Percentiles rank a stretch among this genome's conserved stretches.
Evolutionary conservation across 2,888 invertebrate genomes (phyloP).

Genomic region (Mechanitis messenoides): DNA sequence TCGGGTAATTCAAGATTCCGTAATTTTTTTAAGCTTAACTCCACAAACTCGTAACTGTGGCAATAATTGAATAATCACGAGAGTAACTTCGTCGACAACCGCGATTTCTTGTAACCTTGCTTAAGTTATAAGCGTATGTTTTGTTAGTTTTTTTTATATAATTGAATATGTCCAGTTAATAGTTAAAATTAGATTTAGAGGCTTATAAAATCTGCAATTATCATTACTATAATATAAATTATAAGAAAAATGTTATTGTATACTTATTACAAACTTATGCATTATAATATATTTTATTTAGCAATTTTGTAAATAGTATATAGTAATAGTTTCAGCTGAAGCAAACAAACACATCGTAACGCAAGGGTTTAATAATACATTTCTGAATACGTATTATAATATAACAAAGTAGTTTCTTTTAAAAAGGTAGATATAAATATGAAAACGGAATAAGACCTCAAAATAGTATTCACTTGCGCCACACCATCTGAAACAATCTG

Average conservation of each 20-base stretch:
- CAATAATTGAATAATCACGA: slow-evolving; percentile 48
- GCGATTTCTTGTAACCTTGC: slow-evolving; percentile 31
- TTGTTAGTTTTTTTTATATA: slow-evolving; percentile 1
- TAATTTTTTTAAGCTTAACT: slow-evolving; percentile 27
- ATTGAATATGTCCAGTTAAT: no score
- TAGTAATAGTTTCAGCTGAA: no score
- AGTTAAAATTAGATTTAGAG: no score
- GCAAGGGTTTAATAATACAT: no score
- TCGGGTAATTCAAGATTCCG: slow-evolving; percentile 26
- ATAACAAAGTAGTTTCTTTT: neutral
- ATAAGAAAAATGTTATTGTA: no score
- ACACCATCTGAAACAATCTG: slow-evolving; percentile 42
- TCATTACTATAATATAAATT: no score
- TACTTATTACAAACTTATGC: no score
- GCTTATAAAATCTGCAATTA: no score
- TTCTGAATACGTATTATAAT: no score
- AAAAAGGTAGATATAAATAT: neutral
- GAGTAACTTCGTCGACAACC: slow-evolving; percentile 38
- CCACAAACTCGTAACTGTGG: slow-evolving; percentile 32
- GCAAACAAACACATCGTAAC: no score
- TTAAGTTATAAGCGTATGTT: slow-evolving; percentile 22
- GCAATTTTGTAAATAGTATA: no score
- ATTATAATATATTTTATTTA: no score
- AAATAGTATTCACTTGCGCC: slow-evolving; percentile 24
- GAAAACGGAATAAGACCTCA: neutral